These are phyloP conservation scores for Struthio camelus DNA, from an alignment of 2,113 vertebrate genomes.

Conservation along the genomic window DNA sequence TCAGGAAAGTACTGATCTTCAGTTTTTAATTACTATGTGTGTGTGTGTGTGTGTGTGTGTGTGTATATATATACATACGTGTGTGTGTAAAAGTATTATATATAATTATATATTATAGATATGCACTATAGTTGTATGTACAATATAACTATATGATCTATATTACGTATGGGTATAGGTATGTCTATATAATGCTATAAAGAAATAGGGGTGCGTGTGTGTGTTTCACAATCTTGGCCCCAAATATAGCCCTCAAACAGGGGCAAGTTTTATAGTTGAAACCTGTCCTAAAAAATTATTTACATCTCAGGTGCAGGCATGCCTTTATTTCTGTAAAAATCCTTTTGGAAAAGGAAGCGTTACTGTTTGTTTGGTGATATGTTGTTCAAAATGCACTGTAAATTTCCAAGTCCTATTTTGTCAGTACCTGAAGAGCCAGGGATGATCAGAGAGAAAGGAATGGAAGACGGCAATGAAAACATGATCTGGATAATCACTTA, in stretches of 20 bases:
- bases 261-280: neutral
- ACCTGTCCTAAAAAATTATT: neutral
- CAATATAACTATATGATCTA: neutral
- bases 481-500: neutral
- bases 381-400: neutral
- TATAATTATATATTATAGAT: neutral
- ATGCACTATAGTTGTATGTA: too few species aligned
- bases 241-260: neutral
- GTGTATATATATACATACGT: neutral
- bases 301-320: neutral
- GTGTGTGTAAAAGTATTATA: too few species aligned
- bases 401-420: neutral
- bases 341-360: neutral
- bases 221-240: neutral
- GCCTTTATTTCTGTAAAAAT: neutral
- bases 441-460: neutral
- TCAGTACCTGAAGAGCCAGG: neutral
- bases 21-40: too few species aligned
- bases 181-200: neutral
- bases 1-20: neutral
- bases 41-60: accelerated
- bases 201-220: too few species aligned
- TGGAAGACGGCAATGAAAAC: neutral
- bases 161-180: neutral
- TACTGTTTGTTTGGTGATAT: neutral